Percentiles rank a stretch among this genome's conserved stretches.
Conservation (phyloP, 2,888 invertebrate genomes). For the Calameuta pallipes region DNA sequence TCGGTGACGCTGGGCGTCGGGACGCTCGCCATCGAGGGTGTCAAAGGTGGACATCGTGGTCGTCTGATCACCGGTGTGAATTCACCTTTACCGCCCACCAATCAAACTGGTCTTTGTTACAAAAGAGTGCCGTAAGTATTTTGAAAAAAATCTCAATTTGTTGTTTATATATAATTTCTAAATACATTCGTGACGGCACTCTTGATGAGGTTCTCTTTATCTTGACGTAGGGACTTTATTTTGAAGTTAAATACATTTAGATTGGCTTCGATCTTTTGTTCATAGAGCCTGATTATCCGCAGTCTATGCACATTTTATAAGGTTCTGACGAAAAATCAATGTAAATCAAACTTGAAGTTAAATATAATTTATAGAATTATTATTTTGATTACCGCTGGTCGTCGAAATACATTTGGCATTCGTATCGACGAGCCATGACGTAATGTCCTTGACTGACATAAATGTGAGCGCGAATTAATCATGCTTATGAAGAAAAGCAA, state of each 20-base stretch:
- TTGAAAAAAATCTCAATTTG: neutral
- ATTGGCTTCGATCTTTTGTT: neutral
- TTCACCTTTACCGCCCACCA: conserved; percentile 32
- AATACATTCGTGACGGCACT: neutral
- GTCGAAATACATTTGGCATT: neutral
- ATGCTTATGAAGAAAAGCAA: too few relatives aligned
- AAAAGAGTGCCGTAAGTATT: conserved; percentile 76
- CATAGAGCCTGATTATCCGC: neutral
- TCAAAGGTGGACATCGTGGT: conserved; percentile 45
- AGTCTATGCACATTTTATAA: neutral
- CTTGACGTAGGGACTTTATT: neutral
- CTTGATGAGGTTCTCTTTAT: neutral
- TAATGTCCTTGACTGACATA: too few relatives aligned
- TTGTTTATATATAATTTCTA: conserved; percentile 1
- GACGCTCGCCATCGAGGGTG: conserved; percentile 41
- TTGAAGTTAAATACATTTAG: neutral
- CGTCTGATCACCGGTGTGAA: conserved; percentile 12
- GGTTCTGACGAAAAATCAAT: neutral
- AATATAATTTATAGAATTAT: neutral
- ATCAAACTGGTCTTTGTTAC: conserved; percentile 70
- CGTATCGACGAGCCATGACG: neutral
- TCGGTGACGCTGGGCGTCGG: conserved; percentile 32
- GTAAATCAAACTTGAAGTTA: too few relatives aligned
- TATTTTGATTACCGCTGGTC: neutral
- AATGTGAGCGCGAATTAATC: too few relatives aligned